Conservation (phyloP, 2,113 vertebrate species). For the Nansenia antarctica region DNA sequence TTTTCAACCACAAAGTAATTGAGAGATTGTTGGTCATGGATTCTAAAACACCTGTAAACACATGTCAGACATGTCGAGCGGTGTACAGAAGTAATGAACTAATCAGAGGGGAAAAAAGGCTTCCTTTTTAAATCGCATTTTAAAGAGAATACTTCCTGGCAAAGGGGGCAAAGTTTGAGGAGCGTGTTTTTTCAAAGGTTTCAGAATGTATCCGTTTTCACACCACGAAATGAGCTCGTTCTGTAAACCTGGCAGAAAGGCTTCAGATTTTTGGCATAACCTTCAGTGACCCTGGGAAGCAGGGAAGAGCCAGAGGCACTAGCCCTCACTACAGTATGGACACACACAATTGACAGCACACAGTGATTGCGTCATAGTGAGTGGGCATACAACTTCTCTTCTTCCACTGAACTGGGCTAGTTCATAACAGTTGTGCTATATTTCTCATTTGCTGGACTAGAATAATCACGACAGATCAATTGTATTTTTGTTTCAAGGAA, state of each 20-base stretch:
- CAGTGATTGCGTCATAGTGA: neutral
- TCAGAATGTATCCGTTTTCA: slow-evolving; percentile 31
- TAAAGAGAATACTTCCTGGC: neutral
- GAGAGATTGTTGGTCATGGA: too few species aligned
- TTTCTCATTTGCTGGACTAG: neutral
- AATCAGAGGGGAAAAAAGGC: neutral
- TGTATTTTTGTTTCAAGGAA: too few species aligned
- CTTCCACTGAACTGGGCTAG: neutral
- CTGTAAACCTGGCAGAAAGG: slow-evolving; percentile 65
- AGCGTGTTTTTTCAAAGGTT: slow-evolving; percentile 26
- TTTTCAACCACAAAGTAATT: too few species aligned
- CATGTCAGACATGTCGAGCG: neutral
- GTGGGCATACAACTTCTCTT: slow-evolving; percentile 1
- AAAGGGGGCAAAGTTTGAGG: slow-evolving; percentile 4
- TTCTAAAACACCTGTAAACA: too few species aligned
- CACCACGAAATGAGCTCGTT: slow-evolving; percentile 58
- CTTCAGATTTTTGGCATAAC: slow-evolving; percentile 71
- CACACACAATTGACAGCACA: neutral
- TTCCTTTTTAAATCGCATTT: neutral
- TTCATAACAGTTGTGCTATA: neutral
- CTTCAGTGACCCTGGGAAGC: slow-evolving; percentile 46
- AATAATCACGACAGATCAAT: too few species aligned
- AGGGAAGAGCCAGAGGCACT: neutral
- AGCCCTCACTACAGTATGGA: neutral
- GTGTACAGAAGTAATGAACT: neutral